Evolutionary conservation across 2,888 invertebrate species (phyloP), one percentile per base, ranked within the genome.

Genomic region (Pristionchus maxplancki): DNA sequence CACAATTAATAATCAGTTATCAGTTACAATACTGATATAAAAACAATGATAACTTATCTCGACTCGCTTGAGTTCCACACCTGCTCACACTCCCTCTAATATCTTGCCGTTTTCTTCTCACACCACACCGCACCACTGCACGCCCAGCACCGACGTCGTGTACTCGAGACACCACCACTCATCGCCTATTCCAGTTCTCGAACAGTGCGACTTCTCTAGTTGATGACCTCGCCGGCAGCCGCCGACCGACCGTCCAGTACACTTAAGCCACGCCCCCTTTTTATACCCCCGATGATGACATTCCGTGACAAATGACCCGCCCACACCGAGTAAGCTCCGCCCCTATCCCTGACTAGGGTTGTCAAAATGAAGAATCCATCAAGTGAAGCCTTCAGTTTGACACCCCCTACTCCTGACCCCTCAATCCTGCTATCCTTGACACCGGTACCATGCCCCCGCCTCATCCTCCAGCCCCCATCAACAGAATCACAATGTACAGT

Each of bases 201-300:
- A 89, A 91, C 88, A 89, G 89, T 58, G 88, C 90, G 53, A 89
- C 89, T 40, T 91, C 91, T 5, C 89, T 91, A 67, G 91, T 91
- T 64, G 91, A 91, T 85, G 89, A 89, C 53, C 71, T 87, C 17
- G 85, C 37, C 20, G 50, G 78, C 82, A 44, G 88, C 28, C 62
- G 88, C 15, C 6, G 87, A 34, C 82, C 28, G 28, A 81, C 50
- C 37, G 88, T 88, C 31, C n/a, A n/a, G n/a, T 88, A 88, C 83
- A 88, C 88, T 6, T 88, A 67, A 88, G 44, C 78, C 44, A 40
- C 78, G 44, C 78, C 78, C 28, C n/a, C 44, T 44, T 15, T n/a
- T 11, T 15, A 11, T 28, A 48, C 13, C 20, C 48, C 44, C 48
- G 78, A 78, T 78, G 78, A 78, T 44, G 40, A 78, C 78, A 78